Base-by-base conservation (phyloP, 2,113 vertebrate species). In the Oncorhynchus tshawytscha region DNA sequence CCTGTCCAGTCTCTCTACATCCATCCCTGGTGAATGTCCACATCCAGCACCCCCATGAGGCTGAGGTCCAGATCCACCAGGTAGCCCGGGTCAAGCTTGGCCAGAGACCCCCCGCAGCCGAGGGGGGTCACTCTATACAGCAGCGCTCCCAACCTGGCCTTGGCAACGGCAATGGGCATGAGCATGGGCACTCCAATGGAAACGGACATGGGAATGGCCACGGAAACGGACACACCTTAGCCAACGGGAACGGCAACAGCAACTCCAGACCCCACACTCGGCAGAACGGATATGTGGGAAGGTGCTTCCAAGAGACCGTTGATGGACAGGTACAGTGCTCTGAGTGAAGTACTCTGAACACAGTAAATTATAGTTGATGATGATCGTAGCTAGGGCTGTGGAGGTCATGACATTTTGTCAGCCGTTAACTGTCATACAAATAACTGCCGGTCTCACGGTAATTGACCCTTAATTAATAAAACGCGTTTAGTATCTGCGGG, bases 241-340 rank as follows among this genome's bases (percentile, higher is more conserved):
- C 57, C 81, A 72, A 54, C 2, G 87, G 78, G 70, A 0, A 69
- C 48, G 83, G 84, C 78, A 27, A 15, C 49, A 60, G 71, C 67
- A 54, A 89, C 0, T 39, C 75, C 80, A 74, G 67, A 75, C 85
- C 85, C 29, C 86, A 85, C 71, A 76, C 80, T 85, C 91, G 66
- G 20, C 88, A 71, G 77, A 75, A 1, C 1, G 93, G 86, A 70
- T 81, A 91, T 1, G 91, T 97, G 79, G 97, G 97, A 59, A 94
- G 93, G 77, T 99, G 97, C 78, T 99, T 96, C 89, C 95, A 92
- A 83, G 96, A 94, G 62, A 91, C 93, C 6, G 84, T 94, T 0
- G 94, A 96, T 3, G 96, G 96, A 78, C 94, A 98, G 97, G 97
- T 98, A 92, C 31, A 18, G 16, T 54, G 12, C 16, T 54, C 49